Evolutionary conservation across 1,140 invertebrate genomes (phyloP).

Genomic region (Artemia franciscana): DNA sequence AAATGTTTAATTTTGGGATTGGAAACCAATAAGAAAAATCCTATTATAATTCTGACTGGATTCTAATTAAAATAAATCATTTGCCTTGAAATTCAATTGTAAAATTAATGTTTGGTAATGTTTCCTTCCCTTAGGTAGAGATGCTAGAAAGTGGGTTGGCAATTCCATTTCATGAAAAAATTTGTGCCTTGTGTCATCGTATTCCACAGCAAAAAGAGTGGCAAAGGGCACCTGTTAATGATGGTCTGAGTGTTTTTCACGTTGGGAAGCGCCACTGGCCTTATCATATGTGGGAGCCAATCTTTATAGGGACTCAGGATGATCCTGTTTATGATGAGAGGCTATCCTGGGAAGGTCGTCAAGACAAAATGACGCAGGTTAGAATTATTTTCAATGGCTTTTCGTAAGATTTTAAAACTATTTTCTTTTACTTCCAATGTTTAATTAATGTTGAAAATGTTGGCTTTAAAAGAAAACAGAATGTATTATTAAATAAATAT

Average conservation of each 20-base stretch:
- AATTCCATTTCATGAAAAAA: conserved; percentile 71
- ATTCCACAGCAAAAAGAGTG: conserved; percentile 64
- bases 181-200: conserved; percentile 65
- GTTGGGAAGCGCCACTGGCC: conserved; percentile 52
- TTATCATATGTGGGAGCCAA: conserved; percentile 65
- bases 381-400: too few species aligned
- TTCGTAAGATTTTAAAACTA: too few species aligned
- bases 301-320: conserved; percentile 50
- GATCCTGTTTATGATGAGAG: conserved; percentile 55
- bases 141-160: conserved; percentile 50
- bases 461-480: too few species aligned
- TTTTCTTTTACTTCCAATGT: too few species aligned
- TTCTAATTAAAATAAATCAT: too few species aligned
- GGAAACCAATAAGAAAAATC: too few species aligned
- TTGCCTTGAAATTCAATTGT: too few species aligned
- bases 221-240: conserved; percentile 37
- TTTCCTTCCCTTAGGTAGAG: conserved; percentile 26
- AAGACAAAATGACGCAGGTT: conserved; percentile 76
- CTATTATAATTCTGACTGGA: too few species aligned
- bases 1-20: too few species aligned
- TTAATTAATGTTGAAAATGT: too few species aligned
- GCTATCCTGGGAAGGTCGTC: conserved; percentile 53
- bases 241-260: conserved; percentile 49
- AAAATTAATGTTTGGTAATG: too few species aligned
- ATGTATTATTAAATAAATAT: too few species aligned